Conservation (phyloP, 2,888 invertebrate species). For the Strigamia crassipes region DNA sequence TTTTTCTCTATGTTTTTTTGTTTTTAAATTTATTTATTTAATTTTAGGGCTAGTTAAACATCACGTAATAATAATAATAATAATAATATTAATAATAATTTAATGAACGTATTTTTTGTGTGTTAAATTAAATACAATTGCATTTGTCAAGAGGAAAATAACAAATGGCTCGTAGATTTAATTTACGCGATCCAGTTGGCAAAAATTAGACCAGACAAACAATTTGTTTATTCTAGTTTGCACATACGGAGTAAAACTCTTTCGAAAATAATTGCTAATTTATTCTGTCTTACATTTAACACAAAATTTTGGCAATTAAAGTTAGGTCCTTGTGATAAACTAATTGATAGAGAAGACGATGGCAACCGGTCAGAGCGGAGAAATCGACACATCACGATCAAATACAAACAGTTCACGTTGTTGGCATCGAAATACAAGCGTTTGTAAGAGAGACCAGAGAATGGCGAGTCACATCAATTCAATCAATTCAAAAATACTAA, state of each 20-base stretch:
- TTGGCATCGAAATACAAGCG: conserved; percentile 90
- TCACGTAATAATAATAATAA: conserved; percentile 55
- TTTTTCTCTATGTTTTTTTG: background rate
- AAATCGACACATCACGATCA: conserved; percentile 56
- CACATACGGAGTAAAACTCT: conserved; percentile 68
- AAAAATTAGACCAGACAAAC: conserved; percentile 64
- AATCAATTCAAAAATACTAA: conserved; percentile 17
- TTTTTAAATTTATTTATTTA: background rate
- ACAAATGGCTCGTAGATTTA: conserved; percentile 79
- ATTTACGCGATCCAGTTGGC: conserved; percentile 56
- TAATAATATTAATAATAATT: background rate
- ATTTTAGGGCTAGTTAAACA: conserved; percentile 69
- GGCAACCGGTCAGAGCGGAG: conserved; percentile 56
- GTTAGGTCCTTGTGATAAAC: conserved; percentile 74
- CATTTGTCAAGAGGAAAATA: conserved; percentile 81
- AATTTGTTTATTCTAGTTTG: conserved; percentile 67
- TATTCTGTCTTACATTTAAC: no score
- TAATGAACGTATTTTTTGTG: no score
- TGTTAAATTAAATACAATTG: background rate
- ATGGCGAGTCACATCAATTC: conserved; percentile 64
- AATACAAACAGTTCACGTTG: conserved; percentile 85
- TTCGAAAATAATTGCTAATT: background rate
- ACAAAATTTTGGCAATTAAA: no score
- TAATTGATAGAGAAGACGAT: conserved; percentile 61
- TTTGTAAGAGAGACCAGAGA: conserved; percentile 75